Evolutionary conservation across 2,113 vertebrate species (phyloP).

Genomic region (Perca schrenkii): DNA sequence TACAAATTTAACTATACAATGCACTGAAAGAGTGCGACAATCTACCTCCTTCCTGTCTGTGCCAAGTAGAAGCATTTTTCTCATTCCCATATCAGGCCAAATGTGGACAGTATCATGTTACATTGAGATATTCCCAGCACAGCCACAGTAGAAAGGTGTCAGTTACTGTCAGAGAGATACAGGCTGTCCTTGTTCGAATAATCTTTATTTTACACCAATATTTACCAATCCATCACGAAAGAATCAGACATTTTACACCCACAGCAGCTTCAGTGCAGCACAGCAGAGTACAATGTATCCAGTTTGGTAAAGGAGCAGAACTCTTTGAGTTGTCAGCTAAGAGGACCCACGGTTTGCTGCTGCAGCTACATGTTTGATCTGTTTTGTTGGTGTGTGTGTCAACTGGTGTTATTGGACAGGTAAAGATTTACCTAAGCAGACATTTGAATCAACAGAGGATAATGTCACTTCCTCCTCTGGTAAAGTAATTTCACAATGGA

Average conservation of each 20-base stretch:
- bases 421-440: neutral
- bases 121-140: neutral
- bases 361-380: neutral
- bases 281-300: neutral
- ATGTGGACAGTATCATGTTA: neutral
- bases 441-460: neutral
- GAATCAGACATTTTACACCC: neutral
- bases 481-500: conserved; percentile 48
- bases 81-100: neutral
- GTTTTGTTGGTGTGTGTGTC: neutral
- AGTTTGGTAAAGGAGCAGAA: neutral
- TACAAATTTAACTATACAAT: neutral
- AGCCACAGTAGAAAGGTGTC: neutral
- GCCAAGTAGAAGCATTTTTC: neutral
- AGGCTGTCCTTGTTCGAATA: neutral
- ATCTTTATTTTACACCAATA: neutral
- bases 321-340: conserved; percentile 8
- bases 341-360: neutral
- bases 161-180: neutral
- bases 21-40: neutral
- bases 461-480: neutral
- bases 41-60: neutral
- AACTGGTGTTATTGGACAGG: neutral
- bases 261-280: neutral
- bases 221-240: neutral